Conservation (phyloP, 2,797 vertebrate genomes). For the Melanogrammus aeglefinus region DNA sequence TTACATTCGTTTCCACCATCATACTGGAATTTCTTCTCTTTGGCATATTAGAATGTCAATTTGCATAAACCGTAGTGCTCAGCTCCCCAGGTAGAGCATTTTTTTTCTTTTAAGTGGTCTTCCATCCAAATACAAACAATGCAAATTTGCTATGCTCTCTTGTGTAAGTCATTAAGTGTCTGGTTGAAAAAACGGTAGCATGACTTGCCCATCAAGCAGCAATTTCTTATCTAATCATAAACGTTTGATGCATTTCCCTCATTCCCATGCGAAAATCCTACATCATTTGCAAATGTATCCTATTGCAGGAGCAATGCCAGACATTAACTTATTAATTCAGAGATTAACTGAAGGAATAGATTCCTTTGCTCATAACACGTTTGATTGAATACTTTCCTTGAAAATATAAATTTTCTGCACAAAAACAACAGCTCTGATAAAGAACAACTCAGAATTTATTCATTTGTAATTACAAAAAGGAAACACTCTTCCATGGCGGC, state of each 20-base stretch:
- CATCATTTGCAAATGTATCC: no score
- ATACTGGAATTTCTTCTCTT: no score
- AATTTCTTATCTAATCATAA: no score
- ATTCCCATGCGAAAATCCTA: background rate
- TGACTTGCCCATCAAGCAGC: no score
- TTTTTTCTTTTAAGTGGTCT: background rate
- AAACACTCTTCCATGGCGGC: conserved; percentile 42
- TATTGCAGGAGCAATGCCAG: no score
- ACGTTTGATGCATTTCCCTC: background rate
- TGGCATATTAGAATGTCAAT: no score
- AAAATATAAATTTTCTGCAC: background rate
- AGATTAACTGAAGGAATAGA: no score
- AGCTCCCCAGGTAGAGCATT: no score
- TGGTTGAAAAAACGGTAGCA: conserved; percentile 10
- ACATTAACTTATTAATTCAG: no score
- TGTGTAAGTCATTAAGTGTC: background rate
- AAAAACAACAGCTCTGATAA: conserved; percentile 20
- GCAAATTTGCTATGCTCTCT: background rate
- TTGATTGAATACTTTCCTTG: background rate
- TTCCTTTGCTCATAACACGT: no score
- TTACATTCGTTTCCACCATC: no score
- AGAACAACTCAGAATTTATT: conserved; percentile 61
- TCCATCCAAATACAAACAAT: background rate
- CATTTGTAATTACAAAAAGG: conserved; percentile 50
- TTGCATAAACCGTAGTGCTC: no score